Evolutionary conservation across 1,140 invertebrate genomes (phyloP), one percentile per base, ranked within the genome.

Genomic region (Coptotermes formosanus): DNA sequence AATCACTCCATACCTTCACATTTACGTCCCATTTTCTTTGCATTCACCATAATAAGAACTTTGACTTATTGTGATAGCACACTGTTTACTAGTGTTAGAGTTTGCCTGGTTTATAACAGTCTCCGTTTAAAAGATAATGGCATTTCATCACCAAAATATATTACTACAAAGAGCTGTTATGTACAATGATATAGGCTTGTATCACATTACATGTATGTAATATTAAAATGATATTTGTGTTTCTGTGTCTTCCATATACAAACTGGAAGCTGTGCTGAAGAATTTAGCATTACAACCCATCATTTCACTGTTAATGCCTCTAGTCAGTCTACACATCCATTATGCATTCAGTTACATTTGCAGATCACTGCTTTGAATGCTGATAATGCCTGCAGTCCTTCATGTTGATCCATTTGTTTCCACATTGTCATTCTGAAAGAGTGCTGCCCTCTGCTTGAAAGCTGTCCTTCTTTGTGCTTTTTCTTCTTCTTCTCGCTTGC

Each of bases 391-490:
- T 25, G 6, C 64, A 30, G 64, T 75, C n/a, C n/a, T 75, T 75
- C 64, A 75, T 75, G 25, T 75, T 75, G 38, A 83, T 75, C 64
- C 64, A 75, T n/a, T 75, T 75, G 64, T 75, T 75, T 75, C 59
- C 59, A 16, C 12, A 7, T 38, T 75, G 85, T 25, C 64, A 88
- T 89, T 89, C 87, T 92, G 92, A 87, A 97, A 97, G 88, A 97
- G 91, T 38, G 96, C 95, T 30, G 96, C 95, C 91, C 96, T 96
- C 90, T 97, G 94, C 90, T 95, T 94, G 89, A 98, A 98, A 88
- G 95, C 94, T 88, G 94, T 94, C 89, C 94, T 93, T 85, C 96
- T 92, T 55, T 94, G 91, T 21, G 95, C 95, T 89, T 94, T 95
- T 88, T 97, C 95, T 89, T 97, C 95, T 87, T 96, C 95, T 89